These are phyloP conservation scores for Pangasianodon hypophthalmus DNA, from an alignment of 2,113 vertebrate genomes.

Conservation along the genomic window DNA sequence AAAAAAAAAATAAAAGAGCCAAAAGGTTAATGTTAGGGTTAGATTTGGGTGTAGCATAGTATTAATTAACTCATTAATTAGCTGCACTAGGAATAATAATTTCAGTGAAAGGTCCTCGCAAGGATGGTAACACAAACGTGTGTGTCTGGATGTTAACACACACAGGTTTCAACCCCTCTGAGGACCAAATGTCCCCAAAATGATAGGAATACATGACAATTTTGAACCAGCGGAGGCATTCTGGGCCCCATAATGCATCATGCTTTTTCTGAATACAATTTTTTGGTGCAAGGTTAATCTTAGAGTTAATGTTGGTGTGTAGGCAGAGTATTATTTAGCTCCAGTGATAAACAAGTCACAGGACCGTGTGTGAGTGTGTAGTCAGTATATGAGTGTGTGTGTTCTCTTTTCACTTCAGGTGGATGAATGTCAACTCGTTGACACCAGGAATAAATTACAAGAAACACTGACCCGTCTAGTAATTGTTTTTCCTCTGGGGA, in stretches of 20 bases:
- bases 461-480: not conserved
- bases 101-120: not conserved
- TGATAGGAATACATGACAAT: not conserved
- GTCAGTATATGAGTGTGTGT: not conserved
- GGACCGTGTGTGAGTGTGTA: too few species aligned
- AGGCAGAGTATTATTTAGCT: not conserved
- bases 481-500: not conserved
- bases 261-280: not conserved
- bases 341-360: not conserved
- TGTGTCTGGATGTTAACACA: not conserved
- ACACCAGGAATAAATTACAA: constrained; percentile 8
- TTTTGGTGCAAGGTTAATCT: not conserved
- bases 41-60: not conserved
- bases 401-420: not conserved
- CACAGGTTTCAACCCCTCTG: not conserved
- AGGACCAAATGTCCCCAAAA: not conserved
- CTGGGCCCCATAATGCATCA: not conserved
- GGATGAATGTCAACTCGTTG: not conserved
- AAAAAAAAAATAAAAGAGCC: not conserved
- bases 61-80: not conserved
- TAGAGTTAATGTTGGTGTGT: not conserved
- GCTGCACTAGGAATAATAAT: not conserved
- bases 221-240: not conserved
- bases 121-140: not conserved
- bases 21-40: not conserved